phyloP scores from a whole-genome alignment of 2,888 invertebrate genomes.

The Dastarcus helophoroides region DNA sequence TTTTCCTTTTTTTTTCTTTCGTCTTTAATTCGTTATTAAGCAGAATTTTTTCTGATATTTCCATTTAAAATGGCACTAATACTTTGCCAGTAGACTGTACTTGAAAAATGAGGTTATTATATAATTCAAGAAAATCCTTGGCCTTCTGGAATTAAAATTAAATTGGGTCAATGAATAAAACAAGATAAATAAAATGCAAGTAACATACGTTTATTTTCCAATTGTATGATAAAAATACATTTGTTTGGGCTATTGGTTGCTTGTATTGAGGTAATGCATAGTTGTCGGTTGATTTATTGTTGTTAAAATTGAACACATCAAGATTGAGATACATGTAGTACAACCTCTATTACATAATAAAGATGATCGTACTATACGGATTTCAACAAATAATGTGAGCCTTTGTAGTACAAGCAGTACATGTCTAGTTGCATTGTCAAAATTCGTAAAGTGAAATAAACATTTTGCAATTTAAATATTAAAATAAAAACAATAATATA shows the following conservation, averaged over 20 bases:
- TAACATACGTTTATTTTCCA: constrained; percentile 31
- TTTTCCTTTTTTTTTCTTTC: too few species aligned
- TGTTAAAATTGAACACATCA: constrained; percentile 9
- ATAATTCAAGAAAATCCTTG: too few species aligned
- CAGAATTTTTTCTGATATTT: too few species aligned
- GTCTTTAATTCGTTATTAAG: too few species aligned
- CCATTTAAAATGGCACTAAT: too few species aligned
- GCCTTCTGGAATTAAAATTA: too few species aligned
- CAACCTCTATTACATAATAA: too few species aligned
- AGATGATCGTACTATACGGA: too few species aligned
- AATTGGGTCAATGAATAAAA: constrained; percentile 1
- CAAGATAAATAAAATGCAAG: constrained; percentile 20
- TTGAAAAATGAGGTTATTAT: too few species aligned
- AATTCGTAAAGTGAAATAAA: constrained; percentile 15
- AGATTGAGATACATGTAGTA: neutral
- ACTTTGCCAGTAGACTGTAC: too few species aligned
- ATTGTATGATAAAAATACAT: constrained; percentile 32
- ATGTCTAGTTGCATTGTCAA: neutral
- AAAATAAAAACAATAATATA: constrained; percentile 33
- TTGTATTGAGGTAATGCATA: constrained; percentile 30
- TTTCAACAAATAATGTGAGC: too few species aligned
- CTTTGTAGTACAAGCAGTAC: constrained; percentile 1
- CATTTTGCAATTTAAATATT: constrained; percentile 19
- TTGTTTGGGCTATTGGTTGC: constrained; percentile 29
- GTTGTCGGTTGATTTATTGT: constrained; percentile 28